Percentiles rank a stretch among this genome's conserved stretches.
Conservation (phyloP, 2,113 vertebrate genomes). For the Petrocephalus zakoni region DNA sequence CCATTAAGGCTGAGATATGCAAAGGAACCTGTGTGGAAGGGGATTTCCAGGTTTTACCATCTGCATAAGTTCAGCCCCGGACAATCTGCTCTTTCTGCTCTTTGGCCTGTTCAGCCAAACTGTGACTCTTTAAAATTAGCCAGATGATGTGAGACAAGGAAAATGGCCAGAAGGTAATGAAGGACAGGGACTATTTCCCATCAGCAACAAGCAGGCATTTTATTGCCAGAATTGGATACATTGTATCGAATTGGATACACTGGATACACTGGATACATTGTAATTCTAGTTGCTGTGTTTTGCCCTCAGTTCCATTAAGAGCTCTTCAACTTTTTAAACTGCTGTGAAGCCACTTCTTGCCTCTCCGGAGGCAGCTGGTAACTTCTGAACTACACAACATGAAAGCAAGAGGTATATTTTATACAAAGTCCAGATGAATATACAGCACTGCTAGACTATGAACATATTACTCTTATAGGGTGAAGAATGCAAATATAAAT, state of each 20-base stretch:
- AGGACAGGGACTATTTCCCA: background rate
- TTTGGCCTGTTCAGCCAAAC: background rate
- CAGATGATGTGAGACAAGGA: background rate
- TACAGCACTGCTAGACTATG: background rate
- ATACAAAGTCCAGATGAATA: background rate
- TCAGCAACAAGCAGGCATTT: slow-evolving; percentile 4
- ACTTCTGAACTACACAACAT: background rate
- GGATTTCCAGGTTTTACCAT: background rate
- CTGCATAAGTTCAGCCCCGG: background rate
- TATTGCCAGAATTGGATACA: background rate
- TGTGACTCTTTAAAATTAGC: background rate
- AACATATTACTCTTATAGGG: background rate
- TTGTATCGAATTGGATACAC: background rate
- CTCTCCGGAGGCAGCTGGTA: background rate
- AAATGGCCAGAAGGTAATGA: background rate
- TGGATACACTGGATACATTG: background rate
- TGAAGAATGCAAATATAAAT: background rate
- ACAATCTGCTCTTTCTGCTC: background rate
- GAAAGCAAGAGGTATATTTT: background rate
- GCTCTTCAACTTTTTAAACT: background rate
- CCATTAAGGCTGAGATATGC: background rate
- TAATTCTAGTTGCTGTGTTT: background rate
- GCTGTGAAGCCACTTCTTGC: background rate
- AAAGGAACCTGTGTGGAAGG: background rate
- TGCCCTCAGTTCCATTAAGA: background rate